Evolutionary conservation across 2,113 vertebrate genomes (phyloP).

Genomic region (Platysteira castanea): DNA sequence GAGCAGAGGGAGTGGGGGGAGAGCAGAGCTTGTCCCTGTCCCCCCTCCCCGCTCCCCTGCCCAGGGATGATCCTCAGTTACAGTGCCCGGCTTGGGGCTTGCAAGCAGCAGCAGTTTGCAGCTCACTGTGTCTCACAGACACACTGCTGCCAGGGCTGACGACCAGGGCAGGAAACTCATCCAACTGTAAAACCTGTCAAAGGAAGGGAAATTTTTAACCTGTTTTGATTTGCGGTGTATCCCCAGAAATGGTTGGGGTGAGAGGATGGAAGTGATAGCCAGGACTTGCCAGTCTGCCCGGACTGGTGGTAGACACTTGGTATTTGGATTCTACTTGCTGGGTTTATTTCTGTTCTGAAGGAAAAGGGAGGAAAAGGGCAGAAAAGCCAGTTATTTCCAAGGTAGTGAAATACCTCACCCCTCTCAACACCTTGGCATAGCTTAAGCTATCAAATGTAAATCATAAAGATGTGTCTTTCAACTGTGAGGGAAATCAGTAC

Average conservation of each 20-base stretch:
- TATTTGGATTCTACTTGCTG: not conserved
- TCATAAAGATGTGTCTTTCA: not conserved
- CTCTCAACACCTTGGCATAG: not conserved
- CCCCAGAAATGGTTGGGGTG: not conserved
- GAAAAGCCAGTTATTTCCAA: not conserved
- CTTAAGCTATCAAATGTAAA: not conserved
- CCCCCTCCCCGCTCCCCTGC: rapidly evolving
- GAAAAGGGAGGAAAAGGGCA: not conserved
- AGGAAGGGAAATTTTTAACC: not conserved
- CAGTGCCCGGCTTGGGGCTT: rapidly evolving
- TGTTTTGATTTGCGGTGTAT: not conserved
- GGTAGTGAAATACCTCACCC: not conserved
- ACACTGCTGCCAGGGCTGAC: not conserved
- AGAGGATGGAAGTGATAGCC: not conserved
- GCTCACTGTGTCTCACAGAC: not conserved
- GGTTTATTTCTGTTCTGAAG: not conserved
- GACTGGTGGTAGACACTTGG: not conserved
- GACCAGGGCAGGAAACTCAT: not conserved
- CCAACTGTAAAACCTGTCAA: not conserved
- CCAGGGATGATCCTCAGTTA: not conserved
- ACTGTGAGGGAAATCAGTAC: not conserved
- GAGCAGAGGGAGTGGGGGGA: not conserved
- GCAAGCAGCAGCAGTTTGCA: not conserved
- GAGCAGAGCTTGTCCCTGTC: not conserved
- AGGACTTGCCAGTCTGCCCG: not conserved